Conservation (phyloP, 2,888 invertebrate genomes). For the Orchesellides sinensis region DNA sequence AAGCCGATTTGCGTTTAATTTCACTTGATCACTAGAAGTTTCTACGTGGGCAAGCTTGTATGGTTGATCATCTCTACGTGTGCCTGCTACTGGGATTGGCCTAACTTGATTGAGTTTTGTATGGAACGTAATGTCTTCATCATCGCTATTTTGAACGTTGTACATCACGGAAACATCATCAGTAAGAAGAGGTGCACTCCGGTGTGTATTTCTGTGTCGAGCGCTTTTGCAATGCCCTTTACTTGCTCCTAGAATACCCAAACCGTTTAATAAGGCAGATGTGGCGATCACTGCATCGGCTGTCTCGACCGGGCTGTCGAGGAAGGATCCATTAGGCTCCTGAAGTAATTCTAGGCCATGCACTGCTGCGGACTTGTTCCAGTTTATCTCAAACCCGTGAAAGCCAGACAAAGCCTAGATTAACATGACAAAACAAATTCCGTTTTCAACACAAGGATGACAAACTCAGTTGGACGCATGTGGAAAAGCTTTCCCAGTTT, state of each 20-base stretch:
- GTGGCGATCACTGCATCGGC: constrained; percentile 72
- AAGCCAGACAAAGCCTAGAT: constrained; percentile 85
- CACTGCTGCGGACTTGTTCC: constrained; percentile 88
- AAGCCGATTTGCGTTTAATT: constrained; percentile 39
- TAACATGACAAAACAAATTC: not conserved
- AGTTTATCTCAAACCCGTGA: constrained; percentile 79
- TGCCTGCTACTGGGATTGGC: constrained; percentile 37
- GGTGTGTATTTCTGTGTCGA: constrained; percentile 78
- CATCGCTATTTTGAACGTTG: constrained; percentile 60
- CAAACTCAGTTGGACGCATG: no score
- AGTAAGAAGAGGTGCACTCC: constrained; percentile 76
- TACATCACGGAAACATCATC: constrained; percentile 44
- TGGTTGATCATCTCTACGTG: constrained; percentile 28
- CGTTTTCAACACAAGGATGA: no score
- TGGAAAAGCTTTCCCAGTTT: no score
- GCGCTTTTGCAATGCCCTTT: constrained; percentile 76
- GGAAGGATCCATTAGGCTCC: constrained; percentile 88
- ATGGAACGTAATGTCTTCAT: constrained; percentile 60
- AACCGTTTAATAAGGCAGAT: constrained; percentile 72
- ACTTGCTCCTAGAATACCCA: constrained; percentile 69
- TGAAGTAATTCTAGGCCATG: constrained; percentile 86
- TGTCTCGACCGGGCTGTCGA: constrained; percentile 76
- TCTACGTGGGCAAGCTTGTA: constrained; percentile 28
- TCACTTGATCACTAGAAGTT: constrained; percentile 44
- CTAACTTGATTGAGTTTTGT: constrained; percentile 45